Conservation (phyloP, 2,888 invertebrate genomes). For the Drosophila aldrichi region DNA sequence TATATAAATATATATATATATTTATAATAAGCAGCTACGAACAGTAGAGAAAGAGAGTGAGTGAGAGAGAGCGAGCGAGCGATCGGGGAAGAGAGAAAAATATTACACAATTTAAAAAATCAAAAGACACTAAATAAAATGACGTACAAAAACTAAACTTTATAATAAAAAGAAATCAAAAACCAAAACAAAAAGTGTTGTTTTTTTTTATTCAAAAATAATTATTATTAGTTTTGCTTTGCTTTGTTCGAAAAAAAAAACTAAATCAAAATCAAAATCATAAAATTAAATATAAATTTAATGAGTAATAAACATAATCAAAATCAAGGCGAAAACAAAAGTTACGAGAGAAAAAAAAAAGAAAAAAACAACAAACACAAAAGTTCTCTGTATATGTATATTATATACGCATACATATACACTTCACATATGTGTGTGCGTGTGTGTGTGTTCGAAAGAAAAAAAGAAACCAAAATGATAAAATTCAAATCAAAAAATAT, state of each 20-base stretch:
- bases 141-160: neutral
- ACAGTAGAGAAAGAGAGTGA: neutral
- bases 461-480: conserved; percentile 20
- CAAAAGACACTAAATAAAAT: conserved; percentile 27
- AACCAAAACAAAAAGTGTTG: conserved; percentile 4
- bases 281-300: conserved; percentile 70
- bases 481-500: conserved; percentile 32
- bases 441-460: conserved; percentile 8
- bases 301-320: conserved; percentile 62
- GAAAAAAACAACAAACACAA: conserved; percentile 1
- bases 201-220: conserved; percentile 12
- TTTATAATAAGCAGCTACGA: neutral
- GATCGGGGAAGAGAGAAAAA: conserved; percentile 27
- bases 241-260: conserved; percentile 66
- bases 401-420: conserved; percentile 35
- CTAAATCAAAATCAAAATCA: conserved; percentile 68
- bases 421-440: conserved; percentile 9
- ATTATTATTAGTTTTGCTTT: conserved; percentile 59
- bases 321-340: conserved; percentile 7
- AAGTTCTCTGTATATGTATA: conserved; percentile 5
- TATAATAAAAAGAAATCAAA: conserved; percentile 9
- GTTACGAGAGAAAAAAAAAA: conserved; percentile 32
- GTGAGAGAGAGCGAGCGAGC: neutral
- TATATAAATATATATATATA: neutral
- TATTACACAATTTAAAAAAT: conserved; percentile 11